Conservation (phyloP, 2,888 invertebrate genomes). For the Ochropleura leucogaster region DNA sequence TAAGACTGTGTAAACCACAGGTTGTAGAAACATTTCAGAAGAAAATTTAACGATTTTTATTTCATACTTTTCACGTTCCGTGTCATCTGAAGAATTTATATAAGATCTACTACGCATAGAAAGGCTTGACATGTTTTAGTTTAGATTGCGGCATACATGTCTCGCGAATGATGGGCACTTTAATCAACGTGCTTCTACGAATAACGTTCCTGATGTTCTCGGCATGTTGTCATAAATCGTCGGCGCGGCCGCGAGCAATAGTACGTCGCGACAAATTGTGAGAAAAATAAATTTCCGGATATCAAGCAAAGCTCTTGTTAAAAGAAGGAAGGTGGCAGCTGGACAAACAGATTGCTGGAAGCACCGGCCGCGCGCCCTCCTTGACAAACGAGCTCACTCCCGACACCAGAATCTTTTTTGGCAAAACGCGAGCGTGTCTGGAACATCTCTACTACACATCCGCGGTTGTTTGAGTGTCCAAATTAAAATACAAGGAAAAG, state of each 20-base stretch:
- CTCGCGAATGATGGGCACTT: conserved; percentile 63
- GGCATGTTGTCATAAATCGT: conserved; percentile 72
- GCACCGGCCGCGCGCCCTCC: conserved; percentile 69
- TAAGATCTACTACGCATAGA: conserved; percentile 9
- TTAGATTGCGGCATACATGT: conserved; percentile 39
- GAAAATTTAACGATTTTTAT: not conserved
- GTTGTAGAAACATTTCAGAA: not conserved
- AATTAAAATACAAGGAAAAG: conserved; percentile 19
- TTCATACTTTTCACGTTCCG: not conserved
- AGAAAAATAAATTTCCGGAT: conserved; percentile 83
- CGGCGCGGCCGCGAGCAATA: conserved; percentile 67
- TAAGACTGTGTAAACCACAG: not conserved
- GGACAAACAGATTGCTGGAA: conserved; percentile 86
- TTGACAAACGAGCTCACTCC: conserved; percentile 82
- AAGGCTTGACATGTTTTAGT: conserved; percentile 41
- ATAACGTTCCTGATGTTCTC: conserved; percentile 57
- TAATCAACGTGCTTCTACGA: conserved; percentile 62
- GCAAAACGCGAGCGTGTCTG: conserved; percentile 37
- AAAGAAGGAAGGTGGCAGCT: conserved; percentile 86
- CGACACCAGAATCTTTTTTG: conserved; percentile 75
- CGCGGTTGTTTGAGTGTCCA: conserved; percentile 22
- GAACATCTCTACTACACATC: conserved; percentile 41
- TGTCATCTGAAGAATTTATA: not conserved
- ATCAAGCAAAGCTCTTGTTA: conserved; percentile 86
- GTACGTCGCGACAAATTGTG: conserved; percentile 77